Percentiles rank a stretch among this genome's conserved stretches.
These are phyloP conservation scores for Athetis lepigone DNA, from an alignment of 2,888 invertebrate species.

Conservation along the genomic window DNA sequence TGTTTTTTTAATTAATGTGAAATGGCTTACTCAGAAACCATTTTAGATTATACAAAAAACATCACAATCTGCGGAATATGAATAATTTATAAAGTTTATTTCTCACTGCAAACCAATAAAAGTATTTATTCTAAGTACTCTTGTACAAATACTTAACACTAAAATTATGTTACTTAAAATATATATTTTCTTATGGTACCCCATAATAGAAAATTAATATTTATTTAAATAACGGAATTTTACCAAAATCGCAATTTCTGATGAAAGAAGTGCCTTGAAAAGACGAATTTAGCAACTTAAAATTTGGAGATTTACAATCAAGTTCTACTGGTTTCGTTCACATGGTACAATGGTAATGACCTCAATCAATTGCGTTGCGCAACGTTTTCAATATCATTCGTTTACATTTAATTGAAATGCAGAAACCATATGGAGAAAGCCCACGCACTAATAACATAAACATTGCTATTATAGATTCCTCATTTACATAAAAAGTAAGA, in stretches of 20 bases:
- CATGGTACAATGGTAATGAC: slow-evolving; percentile 55
- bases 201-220: no score
- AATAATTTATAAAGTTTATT: no score
- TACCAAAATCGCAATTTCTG: slow-evolving; percentile 1
- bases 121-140: no score
- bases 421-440: slow-evolving; percentile 16
- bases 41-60: no score
- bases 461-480: not conserved
- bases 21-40: not conserved
- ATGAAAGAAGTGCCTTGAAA: slow-evolving; percentile 46
- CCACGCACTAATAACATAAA: not conserved
- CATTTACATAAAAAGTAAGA: not conserved
- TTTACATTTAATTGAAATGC: not conserved
- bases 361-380: slow-evolving; percentile 46
- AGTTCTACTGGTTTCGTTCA: slow-evolving; percentile 39
- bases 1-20: not conserved
- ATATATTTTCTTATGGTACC: not conserved
- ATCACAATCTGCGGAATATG: no score
- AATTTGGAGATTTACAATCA: slow-evolving; percentile 34
- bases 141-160: no score
- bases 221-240: not conserved
- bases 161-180: not conserved
- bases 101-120: no score
- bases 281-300: slow-evolving; percentile 12
- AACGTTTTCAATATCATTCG: slow-evolving; percentile 34